Percentiles rank a stretch among this genome's conserved stretches.
Evolutionary conservation across 2,797 vertebrate genomes (phyloP).

Genomic region (Eulemur albifrons): DNA sequence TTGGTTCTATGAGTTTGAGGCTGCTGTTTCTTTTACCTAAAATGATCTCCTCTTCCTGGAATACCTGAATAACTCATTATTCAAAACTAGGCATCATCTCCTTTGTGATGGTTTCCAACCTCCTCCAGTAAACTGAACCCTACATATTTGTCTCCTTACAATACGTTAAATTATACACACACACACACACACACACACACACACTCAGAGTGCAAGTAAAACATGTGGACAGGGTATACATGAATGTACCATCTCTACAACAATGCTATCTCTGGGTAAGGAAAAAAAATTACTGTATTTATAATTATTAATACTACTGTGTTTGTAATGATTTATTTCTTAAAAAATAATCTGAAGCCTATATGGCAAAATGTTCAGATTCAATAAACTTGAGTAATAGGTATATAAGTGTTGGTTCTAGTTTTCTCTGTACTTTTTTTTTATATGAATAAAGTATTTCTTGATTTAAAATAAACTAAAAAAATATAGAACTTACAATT

Average conservation of each 20-base stretch:
- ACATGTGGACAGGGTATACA: not conserved
- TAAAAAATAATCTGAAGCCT: constrained; percentile 25
- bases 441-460: not conserved
- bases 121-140: not conserved
- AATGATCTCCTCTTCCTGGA: not conserved
- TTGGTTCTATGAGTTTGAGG: not conserved
- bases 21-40: not conserved
- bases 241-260: not conserved
- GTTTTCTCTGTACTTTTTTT: not conserved
- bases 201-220: not conserved
- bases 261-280: not conserved
- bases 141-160: not conserved
- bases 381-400: not conserved
- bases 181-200: not conserved
- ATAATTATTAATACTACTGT: not conserved
- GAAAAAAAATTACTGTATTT: constrained; percentile 4
- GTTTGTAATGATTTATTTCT: constrained; percentile 5
- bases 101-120: not conserved
- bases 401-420: not conserved
- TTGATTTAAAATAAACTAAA: constrained; percentile 13
- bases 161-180: not conserved
- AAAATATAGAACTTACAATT: not conserved
- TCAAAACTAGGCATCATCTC: not conserved
- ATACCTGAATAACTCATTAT: not conserved
- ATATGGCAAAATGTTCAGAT: not conserved